These are phyloP conservation scores for Sorex araneus DNA, from an alignment of 2,113 vertebrate species.

Conservation along the genomic window DNA sequence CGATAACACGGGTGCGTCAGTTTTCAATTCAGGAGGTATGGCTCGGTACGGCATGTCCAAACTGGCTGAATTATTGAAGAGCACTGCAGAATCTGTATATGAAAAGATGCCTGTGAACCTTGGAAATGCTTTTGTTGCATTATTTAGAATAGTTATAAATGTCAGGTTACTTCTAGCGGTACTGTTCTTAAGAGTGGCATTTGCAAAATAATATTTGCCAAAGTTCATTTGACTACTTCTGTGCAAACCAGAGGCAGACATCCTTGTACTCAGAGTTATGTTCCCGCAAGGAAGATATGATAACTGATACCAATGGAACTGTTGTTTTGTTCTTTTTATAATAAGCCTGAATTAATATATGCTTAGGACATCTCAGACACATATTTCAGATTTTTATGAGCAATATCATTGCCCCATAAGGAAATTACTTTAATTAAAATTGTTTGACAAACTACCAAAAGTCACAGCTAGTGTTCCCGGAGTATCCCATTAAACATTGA, in stretches of 20 bases:
- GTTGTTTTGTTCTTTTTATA: not conserved
- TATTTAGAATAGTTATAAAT: constrained; percentile 89
- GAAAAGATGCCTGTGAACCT: constrained; percentile 83
- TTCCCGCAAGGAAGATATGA: not conserved
- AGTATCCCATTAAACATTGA: constrained; percentile 51
- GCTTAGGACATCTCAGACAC: constrained; percentile 1
- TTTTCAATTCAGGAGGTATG: constrained; percentile 77
- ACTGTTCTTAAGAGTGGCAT: constrained; percentile 82
- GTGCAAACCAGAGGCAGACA: constrained; percentile 58
- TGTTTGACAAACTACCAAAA: constrained; percentile 46
- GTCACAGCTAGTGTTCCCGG: constrained; percentile 28
- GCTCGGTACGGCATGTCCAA: constrained; percentile 79
- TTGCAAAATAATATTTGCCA: constrained; percentile 85
- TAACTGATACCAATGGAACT: constrained; percentile 19
- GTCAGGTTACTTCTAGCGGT: constrained; percentile 86
- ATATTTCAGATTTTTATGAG: constrained; percentile 54
- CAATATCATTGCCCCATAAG: constrained; percentile 6
- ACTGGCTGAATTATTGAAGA: constrained; percentile 87
- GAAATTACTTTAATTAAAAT: constrained; percentile 77
- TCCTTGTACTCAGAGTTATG: constrained; percentile 44
- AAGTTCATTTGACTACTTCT: constrained; percentile 84
- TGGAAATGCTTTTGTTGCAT: constrained; percentile 89
- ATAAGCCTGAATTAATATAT: constrained; percentile 36
- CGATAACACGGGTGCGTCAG: constrained; percentile 70
- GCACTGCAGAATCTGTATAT: constrained; percentile 78